A percentile compares a stretch with the other conserved stretches of the same genome.
Evolutionary conservation across 2,888 invertebrate genomes (phyloP).

Genomic region (Reticulitermes lucifugus): DNA sequence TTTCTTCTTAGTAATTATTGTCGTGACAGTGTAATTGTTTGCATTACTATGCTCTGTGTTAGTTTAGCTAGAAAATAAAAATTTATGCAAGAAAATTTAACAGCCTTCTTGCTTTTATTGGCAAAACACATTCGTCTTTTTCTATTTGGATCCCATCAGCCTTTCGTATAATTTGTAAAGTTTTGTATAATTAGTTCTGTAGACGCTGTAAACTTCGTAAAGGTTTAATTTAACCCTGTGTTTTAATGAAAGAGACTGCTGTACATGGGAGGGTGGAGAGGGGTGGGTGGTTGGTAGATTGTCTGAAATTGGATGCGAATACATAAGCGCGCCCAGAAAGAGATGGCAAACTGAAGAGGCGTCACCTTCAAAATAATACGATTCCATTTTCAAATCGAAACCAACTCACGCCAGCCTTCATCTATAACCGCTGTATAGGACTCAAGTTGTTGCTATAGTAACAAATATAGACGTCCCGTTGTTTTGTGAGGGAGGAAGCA

Average conservation of each 20-base stretch:
- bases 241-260: conserved; percentile 44
- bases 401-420: conserved; percentile 32
- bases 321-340: conserved; percentile 43
- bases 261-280: neutral
- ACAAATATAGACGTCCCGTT: conserved; percentile 32
- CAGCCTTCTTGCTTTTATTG: conserved; percentile 4
- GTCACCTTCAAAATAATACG: conserved; percentile 40
- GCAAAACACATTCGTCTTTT: conserved; percentile 19
- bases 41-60: no score
- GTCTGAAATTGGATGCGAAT: conserved; percentile 47
- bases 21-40: no score
- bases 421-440: conserved; percentile 28
- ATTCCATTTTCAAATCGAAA: conserved; percentile 37
- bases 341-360: conserved; percentile 36
- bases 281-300: conserved; percentile 30
- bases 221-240: conserved; percentile 45
- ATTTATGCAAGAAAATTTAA: neutral
- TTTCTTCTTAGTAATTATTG: no score
- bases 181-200: conserved; percentile 46
- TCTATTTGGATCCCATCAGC: conserved; percentile 32
- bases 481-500: conserved; percentile 8
- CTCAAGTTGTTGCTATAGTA: conserved; percentile 29
- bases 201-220: conserved; percentile 45
- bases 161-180: conserved; percentile 46
- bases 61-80: neutral